Conservation (phyloP, 2,888 invertebrate genomes). For the Osmoderma eremita region DNA sequence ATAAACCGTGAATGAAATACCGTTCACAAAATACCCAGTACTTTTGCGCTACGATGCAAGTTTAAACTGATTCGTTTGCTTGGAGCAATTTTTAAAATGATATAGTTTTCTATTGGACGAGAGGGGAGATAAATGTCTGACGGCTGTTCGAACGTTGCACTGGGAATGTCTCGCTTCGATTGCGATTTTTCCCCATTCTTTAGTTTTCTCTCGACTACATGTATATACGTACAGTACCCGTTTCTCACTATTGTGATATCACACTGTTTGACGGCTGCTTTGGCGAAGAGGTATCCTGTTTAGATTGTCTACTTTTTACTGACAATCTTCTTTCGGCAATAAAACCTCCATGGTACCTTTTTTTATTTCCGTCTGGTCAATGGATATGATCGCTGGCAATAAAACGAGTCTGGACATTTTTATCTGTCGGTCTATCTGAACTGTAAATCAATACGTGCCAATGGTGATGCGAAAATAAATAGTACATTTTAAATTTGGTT, state of each 20-base stretch:
- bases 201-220: neutral
- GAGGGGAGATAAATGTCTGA: constrained; percentile 9
- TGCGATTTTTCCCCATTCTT: constrained; percentile 8
- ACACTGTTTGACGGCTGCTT: neutral
- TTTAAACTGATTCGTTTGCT: constrained; percentile 15
- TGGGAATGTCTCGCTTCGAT: constrained; percentile 19
- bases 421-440: no score
- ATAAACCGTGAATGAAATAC: neutral
- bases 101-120: constrained; percentile 4
- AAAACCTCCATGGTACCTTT: neutral
- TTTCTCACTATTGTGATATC: constrained; percentile 4
- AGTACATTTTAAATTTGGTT: no score
- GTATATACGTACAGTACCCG: neutral
- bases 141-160: constrained; percentile 8
- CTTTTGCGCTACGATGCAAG: neutral
- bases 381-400: neutral
- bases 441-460: no score
- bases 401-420: neutral
- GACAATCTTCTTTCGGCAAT: neutral
- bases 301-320: constrained; percentile 7
- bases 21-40: neutral
- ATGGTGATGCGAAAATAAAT: no score
- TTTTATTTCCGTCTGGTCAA: constrained; percentile 9
- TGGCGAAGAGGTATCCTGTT: constrained; percentile 8
- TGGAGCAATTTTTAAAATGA: neutral